phyloP scores from a whole-genome alignment of 2,113 vertebrate genomes.

The Chionis minor region DNA sequence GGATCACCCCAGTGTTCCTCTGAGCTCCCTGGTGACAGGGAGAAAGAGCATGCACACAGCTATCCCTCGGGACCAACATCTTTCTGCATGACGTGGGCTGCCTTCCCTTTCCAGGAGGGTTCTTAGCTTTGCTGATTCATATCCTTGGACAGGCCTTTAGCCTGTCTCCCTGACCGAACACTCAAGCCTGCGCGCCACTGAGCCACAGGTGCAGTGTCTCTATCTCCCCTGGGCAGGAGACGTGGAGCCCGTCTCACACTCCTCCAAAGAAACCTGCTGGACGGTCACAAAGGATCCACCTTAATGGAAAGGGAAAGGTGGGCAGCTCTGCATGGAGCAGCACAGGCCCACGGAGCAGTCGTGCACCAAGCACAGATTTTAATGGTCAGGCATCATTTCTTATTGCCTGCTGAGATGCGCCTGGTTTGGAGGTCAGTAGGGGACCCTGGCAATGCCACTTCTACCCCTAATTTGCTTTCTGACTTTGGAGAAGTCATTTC shows the following conservation, averaged over 20 bases:
- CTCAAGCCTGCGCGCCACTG: neutral
- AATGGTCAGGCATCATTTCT: neutral
- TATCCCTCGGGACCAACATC: neutral
- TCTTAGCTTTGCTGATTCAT: neutral
- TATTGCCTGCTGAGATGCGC: neutral
- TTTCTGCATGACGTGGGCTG: neutral
- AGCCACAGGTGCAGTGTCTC: neutral
- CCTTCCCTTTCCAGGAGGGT: neutral
- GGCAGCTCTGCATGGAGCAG: neutral
- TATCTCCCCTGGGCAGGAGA: neutral
- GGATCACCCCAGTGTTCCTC: neutral
- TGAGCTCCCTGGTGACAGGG: neutral
- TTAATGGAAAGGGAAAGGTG: neutral
- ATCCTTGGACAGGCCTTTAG: neutral
- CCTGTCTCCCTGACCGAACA: neutral
- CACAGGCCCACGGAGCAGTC: neutral
- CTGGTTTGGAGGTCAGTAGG: neutral
- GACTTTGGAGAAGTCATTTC: neutral
- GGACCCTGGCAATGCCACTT: neutral
- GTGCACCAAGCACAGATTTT: neutral
- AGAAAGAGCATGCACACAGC: neutral
- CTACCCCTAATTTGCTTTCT: neutral
- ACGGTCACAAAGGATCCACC: neutral
- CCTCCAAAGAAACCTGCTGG: neutral
- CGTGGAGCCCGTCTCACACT: fast-evolving